phyloP scores from a whole-genome alignment of 2,888 invertebrate species.

The Drosophila macrospina region DNA sequence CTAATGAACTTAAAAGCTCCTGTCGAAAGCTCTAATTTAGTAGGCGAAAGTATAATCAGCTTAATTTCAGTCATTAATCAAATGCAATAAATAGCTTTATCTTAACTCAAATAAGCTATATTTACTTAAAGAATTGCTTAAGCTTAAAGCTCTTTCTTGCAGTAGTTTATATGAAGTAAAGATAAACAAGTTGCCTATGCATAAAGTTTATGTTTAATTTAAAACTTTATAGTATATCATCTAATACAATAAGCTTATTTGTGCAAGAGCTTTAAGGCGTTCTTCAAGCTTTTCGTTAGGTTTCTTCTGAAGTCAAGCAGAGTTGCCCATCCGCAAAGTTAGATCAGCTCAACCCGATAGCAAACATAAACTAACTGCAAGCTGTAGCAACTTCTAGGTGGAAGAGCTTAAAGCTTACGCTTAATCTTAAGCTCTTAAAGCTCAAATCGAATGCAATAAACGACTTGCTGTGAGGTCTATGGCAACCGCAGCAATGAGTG shows the following conservation, averaged over 20 bases:
- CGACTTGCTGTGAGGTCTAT: constrained; percentile 7
- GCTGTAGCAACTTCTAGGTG: not conserved
- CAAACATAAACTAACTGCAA: not conserved
- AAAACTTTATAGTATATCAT: too few relatives aligned
- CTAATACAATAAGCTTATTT: too few relatives aligned
- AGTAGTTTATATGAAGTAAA: too few relatives aligned
- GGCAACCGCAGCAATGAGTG: constrained; percentile 45
- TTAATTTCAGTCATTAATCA: not conserved
- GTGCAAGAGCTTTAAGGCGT: not conserved
- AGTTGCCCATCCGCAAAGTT: not conserved
- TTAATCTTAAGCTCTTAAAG: constrained; percentile 5
- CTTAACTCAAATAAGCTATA: not conserved
- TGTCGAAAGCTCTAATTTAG: not conserved
- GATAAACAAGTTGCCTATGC: not conserved
- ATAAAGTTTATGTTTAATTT: too few relatives aligned
- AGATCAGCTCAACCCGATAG: not conserved
- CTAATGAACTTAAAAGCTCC: too few relatives aligned
- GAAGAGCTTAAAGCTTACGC: constrained; percentile 15
- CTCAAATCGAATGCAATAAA: constrained; percentile 11
- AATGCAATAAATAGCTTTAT: not conserved
- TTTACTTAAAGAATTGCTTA: too few relatives aligned
- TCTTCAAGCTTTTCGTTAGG: not conserved
- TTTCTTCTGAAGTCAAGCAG: not conserved
- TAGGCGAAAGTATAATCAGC: not conserved
- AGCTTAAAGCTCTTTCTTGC: too few relatives aligned